phyloP scores from a whole-genome alignment of 2,888 invertebrate species.

The Unio pictorum region DNA sequence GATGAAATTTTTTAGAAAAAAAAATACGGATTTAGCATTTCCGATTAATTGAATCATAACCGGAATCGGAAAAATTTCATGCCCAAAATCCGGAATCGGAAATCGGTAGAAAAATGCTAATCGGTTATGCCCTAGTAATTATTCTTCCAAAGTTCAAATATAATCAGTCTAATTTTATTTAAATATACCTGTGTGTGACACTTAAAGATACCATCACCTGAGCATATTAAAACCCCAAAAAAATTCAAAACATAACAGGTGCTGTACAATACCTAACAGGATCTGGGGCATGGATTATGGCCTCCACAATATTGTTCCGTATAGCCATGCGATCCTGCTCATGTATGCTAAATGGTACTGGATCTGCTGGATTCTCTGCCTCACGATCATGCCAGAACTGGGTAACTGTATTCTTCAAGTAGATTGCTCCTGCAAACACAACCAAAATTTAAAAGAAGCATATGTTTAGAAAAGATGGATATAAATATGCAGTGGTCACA shows the following conservation, averaged over 20 bases:
- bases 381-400: conserved; percentile 84
- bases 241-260: not conserved
- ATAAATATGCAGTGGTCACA: too few species aligned
- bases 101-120: too few species aligned
- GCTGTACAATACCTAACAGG: conserved; percentile 78
- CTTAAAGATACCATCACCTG: not conserved
- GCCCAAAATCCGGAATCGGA: too few species aligned
- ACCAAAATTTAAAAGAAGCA: not conserved
- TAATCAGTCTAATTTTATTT: too few species aligned
- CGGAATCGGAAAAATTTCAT: too few species aligned
- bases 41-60: too few species aligned
- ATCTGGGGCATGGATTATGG: conserved; percentile 93
- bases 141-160: too few species aligned
- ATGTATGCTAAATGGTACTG: conserved; percentile 86
- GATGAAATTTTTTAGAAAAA: too few species aligned
- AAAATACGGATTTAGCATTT: too few species aligned
- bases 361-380: conserved; percentile 62
- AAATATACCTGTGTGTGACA: too few species aligned
- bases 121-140: too few species aligned
- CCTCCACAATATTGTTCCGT: conserved; percentile 94
- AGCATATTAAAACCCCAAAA: not conserved
- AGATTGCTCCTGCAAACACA: conserved; percentile 81
- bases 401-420: conserved; percentile 93
- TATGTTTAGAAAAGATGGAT: too few species aligned
- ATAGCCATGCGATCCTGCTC: conserved; percentile 97